Percentiles rank a stretch among this genome's conserved stretches.
phyloP scores from a whole-genome alignment of 1,140 invertebrate genomes.

The Drosophila lowei region DNA sequence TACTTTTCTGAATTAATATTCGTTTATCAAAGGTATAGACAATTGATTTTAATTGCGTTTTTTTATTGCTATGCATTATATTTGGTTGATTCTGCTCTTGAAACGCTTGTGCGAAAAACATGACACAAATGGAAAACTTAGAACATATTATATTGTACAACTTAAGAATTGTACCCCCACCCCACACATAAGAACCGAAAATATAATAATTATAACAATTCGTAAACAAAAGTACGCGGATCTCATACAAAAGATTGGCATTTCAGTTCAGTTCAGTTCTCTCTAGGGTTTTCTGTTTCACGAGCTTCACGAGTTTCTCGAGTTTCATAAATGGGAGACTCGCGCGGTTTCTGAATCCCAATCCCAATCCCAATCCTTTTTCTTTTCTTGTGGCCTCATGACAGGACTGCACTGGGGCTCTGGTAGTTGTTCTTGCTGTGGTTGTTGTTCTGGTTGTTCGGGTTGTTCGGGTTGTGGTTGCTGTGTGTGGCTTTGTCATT shows the following conservation, averaged over 20 bases:
- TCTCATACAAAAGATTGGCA: slow-evolving; percentile 38
- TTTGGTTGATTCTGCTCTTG: slow-evolving; percentile 35
- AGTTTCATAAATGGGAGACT: slow-evolving; percentile 1
- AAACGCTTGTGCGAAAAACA: slow-evolving; percentile 55
- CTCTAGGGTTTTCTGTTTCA: slow-evolving; percentile 10
- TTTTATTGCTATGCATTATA: slow-evolving; percentile 45
- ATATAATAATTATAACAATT: slow-evolving; percentile 17
- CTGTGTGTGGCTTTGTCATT: slow-evolving; percentile 61
- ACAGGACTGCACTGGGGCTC: not conserved
- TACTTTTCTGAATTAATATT: slow-evolving; percentile 64
- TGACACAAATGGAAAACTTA: slow-evolving; percentile 62
- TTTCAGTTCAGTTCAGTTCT: slow-evolving; percentile 24
- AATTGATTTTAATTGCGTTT: slow-evolving; percentile 57
- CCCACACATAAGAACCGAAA: slow-evolving; percentile 26
- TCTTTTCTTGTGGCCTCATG: not conserved
- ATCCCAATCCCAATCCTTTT: not conserved
- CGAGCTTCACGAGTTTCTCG: not conserved
- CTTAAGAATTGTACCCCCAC: too few species aligned
- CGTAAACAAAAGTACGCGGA: slow-evolving; percentile 25
- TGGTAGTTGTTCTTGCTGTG: slow-evolving; percentile 15
- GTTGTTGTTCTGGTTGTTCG: slow-evolving; percentile 23
- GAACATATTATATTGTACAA: slow-evolving; percentile 43
- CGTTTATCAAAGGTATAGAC: slow-evolving; percentile 56
- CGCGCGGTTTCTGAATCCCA: slow-evolving; percentile 13
- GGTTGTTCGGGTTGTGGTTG: slow-evolving; percentile 21